Conservation (phyloP, 2,888 invertebrate species). For the Apomyelois bistriatella region DNA sequence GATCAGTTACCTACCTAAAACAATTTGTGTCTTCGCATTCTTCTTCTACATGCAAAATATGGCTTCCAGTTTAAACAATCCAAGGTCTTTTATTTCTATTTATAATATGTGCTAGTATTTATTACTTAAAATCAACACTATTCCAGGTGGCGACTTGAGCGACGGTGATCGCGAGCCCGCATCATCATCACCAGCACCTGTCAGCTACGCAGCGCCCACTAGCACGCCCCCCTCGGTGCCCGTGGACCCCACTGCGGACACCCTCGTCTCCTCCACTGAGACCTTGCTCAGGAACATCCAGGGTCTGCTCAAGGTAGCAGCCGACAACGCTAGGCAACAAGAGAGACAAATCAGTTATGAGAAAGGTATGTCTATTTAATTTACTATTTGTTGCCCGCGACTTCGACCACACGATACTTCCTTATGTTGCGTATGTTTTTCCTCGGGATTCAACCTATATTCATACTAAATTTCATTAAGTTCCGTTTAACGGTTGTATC, state of each 20-base stretch:
- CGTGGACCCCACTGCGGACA: slow-evolving; percentile 71
- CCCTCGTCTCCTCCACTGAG: slow-evolving; percentile 91
- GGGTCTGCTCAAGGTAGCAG: slow-evolving; percentile 97
- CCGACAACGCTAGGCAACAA: slow-evolving; percentile 97
- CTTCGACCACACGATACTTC: no score
- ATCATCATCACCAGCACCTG: slow-evolving; percentile 83
- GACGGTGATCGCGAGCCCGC: slow-evolving; percentile 86
- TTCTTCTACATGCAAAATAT: no score
- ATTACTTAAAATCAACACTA: background rate
- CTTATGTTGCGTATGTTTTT: no score
- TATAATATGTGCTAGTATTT: no score
- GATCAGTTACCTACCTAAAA: no score
- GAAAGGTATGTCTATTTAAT: slow-evolving; percentile 90
- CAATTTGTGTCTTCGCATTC: no score
- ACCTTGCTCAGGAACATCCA: slow-evolving; percentile 97
- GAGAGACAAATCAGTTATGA: slow-evolving; percentile 97
- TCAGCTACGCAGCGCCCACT: slow-evolving; percentile 89
- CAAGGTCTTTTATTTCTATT: background rate
- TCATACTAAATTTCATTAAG: no score
- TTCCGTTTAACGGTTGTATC: no score
- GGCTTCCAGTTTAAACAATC: no score
- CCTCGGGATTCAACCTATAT: no score
- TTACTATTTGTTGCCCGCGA: no score
- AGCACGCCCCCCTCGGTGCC: slow-evolving; percentile 72
- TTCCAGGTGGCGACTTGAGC: slow-evolving; percentile 83